These are phyloP conservation scores for Hirundo rustica DNA, from an alignment of 2,797 vertebrate species.

Conservation along the genomic window DNA sequence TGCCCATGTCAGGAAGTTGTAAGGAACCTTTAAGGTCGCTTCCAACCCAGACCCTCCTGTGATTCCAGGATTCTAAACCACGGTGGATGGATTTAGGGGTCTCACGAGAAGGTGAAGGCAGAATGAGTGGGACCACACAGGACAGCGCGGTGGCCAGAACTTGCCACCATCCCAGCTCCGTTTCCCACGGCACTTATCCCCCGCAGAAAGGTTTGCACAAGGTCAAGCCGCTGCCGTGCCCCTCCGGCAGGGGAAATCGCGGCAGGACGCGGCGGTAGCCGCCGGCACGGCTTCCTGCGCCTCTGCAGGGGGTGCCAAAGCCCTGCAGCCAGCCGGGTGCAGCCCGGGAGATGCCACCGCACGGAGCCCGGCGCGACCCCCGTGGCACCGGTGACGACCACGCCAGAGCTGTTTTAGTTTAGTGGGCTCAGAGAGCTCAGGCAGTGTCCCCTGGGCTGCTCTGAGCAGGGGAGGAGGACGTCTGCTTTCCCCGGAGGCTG, in stretches of 20 bases:
- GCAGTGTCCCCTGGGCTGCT: neutral
- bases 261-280: accelerated
- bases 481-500: neutral
- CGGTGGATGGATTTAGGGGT: accelerated
- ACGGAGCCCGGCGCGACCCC: accelerated
- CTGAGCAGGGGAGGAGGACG: neutral
- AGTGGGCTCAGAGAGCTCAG: neutral
- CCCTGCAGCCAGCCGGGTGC: neutral
- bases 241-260: neutral
- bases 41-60: neutral
- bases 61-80: neutral
- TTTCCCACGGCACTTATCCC: accelerated
- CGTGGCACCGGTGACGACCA: accelerated
- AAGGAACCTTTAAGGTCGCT: accelerated
- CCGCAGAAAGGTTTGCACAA: neutral
- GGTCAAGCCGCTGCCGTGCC: neutral
- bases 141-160: accelerated
- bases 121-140: accelerated
- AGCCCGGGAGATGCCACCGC: neutral
- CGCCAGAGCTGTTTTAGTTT: accelerated
- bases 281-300: neutral
- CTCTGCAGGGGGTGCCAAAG: conserved; percentile 65
- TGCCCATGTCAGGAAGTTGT: neutral
- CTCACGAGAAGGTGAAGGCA: neutral
- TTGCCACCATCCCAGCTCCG: neutral